Percentiles rank a stretch among this genome's conserved stretches.
phyloP scores from a whole-genome alignment of 2,797 vertebrate genomes.

The Pangasius djambal region DNA sequence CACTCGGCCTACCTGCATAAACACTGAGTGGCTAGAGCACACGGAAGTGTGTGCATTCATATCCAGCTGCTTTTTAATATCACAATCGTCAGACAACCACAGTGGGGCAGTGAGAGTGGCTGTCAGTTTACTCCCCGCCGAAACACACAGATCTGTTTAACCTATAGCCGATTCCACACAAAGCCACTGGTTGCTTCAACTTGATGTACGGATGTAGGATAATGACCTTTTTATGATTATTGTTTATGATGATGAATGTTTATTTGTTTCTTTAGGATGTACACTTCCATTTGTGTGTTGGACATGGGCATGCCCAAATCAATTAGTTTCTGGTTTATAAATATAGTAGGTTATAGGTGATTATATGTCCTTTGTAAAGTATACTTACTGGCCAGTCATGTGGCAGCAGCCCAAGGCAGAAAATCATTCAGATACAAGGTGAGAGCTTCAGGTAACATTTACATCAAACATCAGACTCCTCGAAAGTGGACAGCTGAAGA shows the following conservation, averaged over 20 bases:
- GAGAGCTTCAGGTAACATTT: neutral
- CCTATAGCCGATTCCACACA: conserved; percentile 1
- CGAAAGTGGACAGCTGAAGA: neutral
- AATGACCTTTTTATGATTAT: neutral
- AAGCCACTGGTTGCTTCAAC: neutral
- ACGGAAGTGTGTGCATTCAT: conserved; percentile 46
- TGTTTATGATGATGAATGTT: neutral
- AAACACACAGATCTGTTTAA: conserved; percentile 24
- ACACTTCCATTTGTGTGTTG: conserved; percentile 44
- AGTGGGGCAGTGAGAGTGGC: conserved; percentile 34
- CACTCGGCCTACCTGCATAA: conserved; percentile 31
- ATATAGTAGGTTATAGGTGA: conserved; percentile 68
- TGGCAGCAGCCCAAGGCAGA: neutral
- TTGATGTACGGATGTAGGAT: neutral
- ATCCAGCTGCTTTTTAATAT: conserved; percentile 58
- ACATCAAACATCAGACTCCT: neutral
- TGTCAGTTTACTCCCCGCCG: conserved; percentile 35
- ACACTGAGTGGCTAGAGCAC: conserved; percentile 30
- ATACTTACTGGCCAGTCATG: neutral
- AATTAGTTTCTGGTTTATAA: conserved; percentile 71
- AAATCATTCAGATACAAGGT: neutral
- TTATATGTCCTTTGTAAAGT: neutral
- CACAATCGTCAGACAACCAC: conserved; percentile 47
- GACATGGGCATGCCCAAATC: conserved; percentile 69
- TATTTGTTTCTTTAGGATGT: neutral